Base-by-base conservation (phyloP, 2,888 invertebrate genomes). In the Macropis europaea region DNA sequence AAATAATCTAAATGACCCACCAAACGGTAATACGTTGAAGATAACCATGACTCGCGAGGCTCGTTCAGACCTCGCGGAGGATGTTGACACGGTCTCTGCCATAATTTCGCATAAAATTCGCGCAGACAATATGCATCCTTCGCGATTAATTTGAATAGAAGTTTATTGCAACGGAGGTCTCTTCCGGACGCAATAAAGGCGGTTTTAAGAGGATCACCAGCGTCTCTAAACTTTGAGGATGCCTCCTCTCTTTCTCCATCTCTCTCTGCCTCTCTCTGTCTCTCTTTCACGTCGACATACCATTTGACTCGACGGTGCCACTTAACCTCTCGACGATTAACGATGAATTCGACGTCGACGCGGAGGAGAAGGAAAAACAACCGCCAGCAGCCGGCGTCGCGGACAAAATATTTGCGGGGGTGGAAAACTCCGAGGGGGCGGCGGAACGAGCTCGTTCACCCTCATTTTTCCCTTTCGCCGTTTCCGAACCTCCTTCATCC, bases 301-400 rank as follows among this genome's bases (percentile, higher is more conserved):
- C 50, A 52, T 69, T 69, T 50, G 47, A 60, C 30, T 43, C 60
- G 54, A 61, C 56, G 47, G 15, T 9, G 52, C 36, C 34, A 43
- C 71, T 73, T 73, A 54, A 72, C 73, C 62, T 19, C 59, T 48
- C 59, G 56, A 63, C 78, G 62, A 78, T 77, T 74, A 77, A 78
- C 66, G 74, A 66, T 34, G 66, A 70, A 74, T 77, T 63, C 63
- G 34, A 36, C 40, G 53, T 48, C 19, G 61, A 42, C 22, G 26
- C 19, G 11, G 30, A 17, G 42, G 11, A 11, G 4, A 13, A 6
- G 3, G 26, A 11, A n/a, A n/a, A n/a, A n/a, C n/a, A n/a, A n/a
- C n/a, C n/a, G n/a, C n/a, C n/a, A n/a, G n/a, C n/a, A n/a, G 71
- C 52, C 70, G 57, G 38, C 63, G 63, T 73, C 59, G 63, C 69